Conservation (phyloP, 30 jellyfish, hydroid and myxozoan species). For the Aurelia aurita complex sp. Pacific region DNA sequence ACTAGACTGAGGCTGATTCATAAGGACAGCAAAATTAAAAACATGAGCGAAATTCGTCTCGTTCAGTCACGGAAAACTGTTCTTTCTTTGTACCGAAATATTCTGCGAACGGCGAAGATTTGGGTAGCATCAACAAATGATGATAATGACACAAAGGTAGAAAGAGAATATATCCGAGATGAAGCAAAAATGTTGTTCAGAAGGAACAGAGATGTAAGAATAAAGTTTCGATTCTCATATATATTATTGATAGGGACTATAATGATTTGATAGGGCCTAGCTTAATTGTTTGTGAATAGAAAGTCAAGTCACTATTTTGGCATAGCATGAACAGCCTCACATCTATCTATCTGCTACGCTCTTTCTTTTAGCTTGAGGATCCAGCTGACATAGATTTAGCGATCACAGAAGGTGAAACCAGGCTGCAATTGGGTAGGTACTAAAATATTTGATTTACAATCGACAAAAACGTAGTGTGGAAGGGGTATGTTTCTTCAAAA, state of each 20-base stretch:
- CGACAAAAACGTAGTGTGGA: too few species aligned
- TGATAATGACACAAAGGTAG: constrained; percentile 31
- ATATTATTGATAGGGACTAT: too few species aligned
- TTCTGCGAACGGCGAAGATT: constrained; percentile 31
- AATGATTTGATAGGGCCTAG: too few species aligned
- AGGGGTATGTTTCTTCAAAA: too few species aligned
- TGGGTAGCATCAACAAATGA: constrained; percentile 45
- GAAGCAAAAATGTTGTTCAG: constrained; percentile 49
- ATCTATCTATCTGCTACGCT: background rate
- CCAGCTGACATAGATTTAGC: constrained; percentile 43
- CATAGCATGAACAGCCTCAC: too few species aligned
- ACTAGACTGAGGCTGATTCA: too few species aligned
- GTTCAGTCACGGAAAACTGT: constrained; percentile 17
- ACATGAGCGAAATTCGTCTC: too few species aligned
- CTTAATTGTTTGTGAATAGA: too few species aligned
- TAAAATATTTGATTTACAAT: too few species aligned
- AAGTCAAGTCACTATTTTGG: too few species aligned
- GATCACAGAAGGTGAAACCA: constrained; percentile 53
- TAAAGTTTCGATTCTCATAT: too few species aligned
- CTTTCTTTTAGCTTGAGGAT: constrained; percentile 13
- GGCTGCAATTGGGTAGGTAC: constrained; percentile 51
- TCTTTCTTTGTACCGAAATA: constrained; percentile 33
- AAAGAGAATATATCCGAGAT: constrained; percentile 26
- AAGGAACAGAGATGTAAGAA: constrained; percentile 37
- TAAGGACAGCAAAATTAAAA: too few species aligned